Evolutionary conservation across 1,140 invertebrate species (phyloP).

Genomic region (Drosophila nikananu): DNA sequence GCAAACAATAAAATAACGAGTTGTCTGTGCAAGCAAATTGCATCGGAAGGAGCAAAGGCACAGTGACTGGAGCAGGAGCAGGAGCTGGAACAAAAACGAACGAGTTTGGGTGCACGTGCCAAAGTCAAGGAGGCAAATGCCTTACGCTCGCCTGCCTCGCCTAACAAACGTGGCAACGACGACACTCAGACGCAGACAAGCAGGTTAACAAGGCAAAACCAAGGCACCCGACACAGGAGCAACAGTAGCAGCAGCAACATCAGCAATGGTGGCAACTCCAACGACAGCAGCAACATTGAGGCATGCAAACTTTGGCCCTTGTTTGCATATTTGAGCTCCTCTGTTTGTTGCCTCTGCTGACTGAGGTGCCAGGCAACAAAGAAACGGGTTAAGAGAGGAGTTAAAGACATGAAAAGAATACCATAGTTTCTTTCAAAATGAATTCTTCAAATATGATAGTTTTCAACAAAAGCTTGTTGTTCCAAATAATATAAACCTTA

Average conservation of each 20-base stretch:
- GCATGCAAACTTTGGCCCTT: conserved; percentile 52
- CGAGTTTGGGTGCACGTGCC: conserved; percentile 62
- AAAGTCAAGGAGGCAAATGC: conserved; percentile 75
- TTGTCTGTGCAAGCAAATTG: conserved; percentile 77
- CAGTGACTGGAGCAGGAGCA: conserved; percentile 29
- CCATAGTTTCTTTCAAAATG: not conserved
- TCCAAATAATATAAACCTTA: not conserved
- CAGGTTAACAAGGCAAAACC: conserved; percentile 63
- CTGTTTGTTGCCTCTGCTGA: conserved; percentile 39
- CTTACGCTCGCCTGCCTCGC: conserved; percentile 69
- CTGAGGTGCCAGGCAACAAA: conserved; percentile 31
- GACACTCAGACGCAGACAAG: conserved; percentile 57
- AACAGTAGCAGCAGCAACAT: not conserved
- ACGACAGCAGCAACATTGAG: not conserved
- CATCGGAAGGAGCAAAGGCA: conserved; percentile 42
- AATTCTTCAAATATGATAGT: not conserved
- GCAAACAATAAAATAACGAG: conserved; percentile 83
- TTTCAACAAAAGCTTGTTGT: not conserved
- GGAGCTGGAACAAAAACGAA: conserved; percentile 23
- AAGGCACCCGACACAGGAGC: conserved; percentile 23
- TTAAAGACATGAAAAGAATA: not conserved
- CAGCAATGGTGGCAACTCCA: not conserved
- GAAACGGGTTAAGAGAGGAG: conserved; percentile 3
- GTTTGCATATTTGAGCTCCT: conserved; percentile 64
- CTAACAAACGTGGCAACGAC: conserved; percentile 71